Conservation (phyloP, 2,888 invertebrate species). For the Stenurella melanura region DNA sequence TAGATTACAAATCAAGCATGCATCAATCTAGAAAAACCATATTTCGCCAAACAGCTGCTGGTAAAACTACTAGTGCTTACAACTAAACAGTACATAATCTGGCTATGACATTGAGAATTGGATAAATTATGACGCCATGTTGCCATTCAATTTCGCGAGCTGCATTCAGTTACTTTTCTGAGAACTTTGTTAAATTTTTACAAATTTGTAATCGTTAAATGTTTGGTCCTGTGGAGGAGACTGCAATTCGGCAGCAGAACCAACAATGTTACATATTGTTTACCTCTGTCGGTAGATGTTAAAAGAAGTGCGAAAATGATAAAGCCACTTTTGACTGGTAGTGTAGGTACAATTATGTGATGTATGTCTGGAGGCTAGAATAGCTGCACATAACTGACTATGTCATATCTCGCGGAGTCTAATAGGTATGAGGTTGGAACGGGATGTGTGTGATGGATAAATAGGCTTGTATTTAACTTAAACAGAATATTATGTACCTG, state of each 20-base stretch:
- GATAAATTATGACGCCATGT: too few relatives aligned
- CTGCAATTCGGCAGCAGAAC: not conserved
- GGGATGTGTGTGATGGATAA: conserved; percentile 46
- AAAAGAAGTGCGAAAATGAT: not conserved
- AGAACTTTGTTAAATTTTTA: too few relatives aligned
- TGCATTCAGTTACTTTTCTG: too few relatives aligned
- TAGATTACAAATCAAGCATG: too few relatives aligned
- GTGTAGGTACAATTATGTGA: conserved; percentile 14
- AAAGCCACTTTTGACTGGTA: conserved; percentile 23
- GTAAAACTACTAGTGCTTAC: too few relatives aligned
- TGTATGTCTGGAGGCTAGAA: conserved; percentile 17
- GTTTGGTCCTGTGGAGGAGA: too few relatives aligned
- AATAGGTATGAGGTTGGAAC: conserved; percentile 28
- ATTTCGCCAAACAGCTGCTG: too few relatives aligned
- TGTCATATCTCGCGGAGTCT: conserved; percentile 31
- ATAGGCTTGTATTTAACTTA: conserved; percentile 54
- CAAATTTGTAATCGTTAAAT: too few relatives aligned
- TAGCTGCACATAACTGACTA: conserved; percentile 27
- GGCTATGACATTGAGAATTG: too few relatives aligned
- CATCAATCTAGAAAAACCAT: too few relatives aligned
- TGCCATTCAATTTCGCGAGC: too few relatives aligned
- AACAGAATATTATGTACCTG: conserved; percentile 54
- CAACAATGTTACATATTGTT: not conserved
- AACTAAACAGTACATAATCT: too few relatives aligned
- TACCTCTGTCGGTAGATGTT: not conserved